These are phyloP conservation scores for Acrocephalus arundinaceus DNA, from an alignment of 2,113 vertebrate genomes.

Conservation along the genomic window DNA sequence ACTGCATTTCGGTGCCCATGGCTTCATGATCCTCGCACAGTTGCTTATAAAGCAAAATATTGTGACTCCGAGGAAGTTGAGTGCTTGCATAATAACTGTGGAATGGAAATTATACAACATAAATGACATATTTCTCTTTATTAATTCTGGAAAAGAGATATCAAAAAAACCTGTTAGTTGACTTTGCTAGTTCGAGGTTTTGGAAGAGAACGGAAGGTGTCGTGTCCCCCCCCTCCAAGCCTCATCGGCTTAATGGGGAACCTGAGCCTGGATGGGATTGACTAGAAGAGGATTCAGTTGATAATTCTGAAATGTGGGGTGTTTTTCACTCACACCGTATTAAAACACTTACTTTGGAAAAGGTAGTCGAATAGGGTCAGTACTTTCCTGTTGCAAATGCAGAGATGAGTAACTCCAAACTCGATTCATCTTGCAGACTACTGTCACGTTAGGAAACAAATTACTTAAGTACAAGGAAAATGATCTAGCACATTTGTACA, in stretches of 20 bases:
- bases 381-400: background rate
- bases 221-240: accelerated
- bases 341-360: background rate
- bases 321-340: background rate
- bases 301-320: background rate
- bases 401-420: background rate
- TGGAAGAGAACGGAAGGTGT: accelerated
- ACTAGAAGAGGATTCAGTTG: background rate
- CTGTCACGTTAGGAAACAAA: background rate
- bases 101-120: background rate
- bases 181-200: background rate
- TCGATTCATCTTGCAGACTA: background rate
- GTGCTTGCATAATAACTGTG: background rate
- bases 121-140: background rate
- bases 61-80: background rate
- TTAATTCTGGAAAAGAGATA: background rate
- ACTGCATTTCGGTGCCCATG: background rate
- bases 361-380: background rate
- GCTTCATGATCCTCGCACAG: background rate
- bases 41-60: background rate
- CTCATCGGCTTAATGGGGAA: background rate
- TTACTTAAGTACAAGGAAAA: background rate
- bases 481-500: background rate
- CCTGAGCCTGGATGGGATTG: background rate
- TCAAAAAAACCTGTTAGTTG: background rate